These are phyloP conservation scores for Neomicropteryx cornuta DNA, from an alignment of 1,140 invertebrate species.

Conservation along the genomic window DNA sequence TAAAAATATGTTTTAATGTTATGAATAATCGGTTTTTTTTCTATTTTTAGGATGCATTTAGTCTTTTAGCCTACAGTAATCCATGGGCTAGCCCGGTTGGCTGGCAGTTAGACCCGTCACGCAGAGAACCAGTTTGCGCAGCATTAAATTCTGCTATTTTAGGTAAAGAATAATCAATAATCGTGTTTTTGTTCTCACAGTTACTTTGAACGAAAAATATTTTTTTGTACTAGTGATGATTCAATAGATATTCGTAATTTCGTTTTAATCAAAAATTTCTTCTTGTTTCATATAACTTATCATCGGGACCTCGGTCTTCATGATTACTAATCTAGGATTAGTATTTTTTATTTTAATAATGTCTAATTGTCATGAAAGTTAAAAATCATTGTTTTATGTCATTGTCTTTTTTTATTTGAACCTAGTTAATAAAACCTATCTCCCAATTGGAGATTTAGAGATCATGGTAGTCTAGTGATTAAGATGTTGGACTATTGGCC, in stretches of 20 bases:
- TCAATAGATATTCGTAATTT: no score
- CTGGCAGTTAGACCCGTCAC: slow-evolving; percentile 85
- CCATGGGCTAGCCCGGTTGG: slow-evolving; percentile 94
- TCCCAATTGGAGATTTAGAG: no score
- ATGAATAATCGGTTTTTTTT: no score
- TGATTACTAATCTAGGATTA: no score
- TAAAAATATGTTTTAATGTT: no score
- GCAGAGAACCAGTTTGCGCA: slow-evolving; percentile 89
- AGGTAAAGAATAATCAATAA: slow-evolving; percentile 55
- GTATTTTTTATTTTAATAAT: no score
- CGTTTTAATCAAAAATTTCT: slow-evolving; percentile 3
- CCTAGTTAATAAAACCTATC: no score
- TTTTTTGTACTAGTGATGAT: slow-evolving; percentile 4
- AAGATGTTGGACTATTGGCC: no score
- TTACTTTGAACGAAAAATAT: not conserved
- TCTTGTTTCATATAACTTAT: not conserved
- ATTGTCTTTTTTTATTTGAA: no score
- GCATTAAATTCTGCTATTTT: slow-evolving; percentile 95
- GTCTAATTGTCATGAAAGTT: no score
- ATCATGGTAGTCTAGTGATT: no score
- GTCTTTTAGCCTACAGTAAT: slow-evolving; percentile 93
- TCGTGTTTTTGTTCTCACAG: not conserved
- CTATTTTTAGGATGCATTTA: slow-evolving; percentile 94
- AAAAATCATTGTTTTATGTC: no score
- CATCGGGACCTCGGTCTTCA: not conserved